Evolutionary conservation across 2,113 vertebrate genomes (phyloP), one percentile per base, ranked within the genome.

Genomic region (Aegypius monachus): DNA sequence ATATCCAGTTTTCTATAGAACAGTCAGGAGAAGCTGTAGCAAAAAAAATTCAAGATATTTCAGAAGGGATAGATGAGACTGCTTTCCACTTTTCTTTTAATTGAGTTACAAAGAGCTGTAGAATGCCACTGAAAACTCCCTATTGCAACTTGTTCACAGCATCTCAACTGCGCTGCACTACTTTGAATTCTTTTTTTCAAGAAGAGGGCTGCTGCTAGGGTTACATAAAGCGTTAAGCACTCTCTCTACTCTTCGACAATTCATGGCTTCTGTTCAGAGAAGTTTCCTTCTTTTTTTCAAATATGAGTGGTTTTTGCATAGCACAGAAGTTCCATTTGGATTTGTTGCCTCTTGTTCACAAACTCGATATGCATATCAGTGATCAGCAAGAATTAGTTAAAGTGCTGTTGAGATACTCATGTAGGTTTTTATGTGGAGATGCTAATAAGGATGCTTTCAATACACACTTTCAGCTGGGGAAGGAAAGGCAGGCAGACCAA

Each of bases 11-110:
- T 95, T 94, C 66, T 66, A 27, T 32, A 88, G 66, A 94, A 73
- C 65, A 58, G 58, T 38, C 68, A 86, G 45, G 38, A 71, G 85
- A 84, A 65, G 8, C 91, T 13, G 26, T 34, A 20, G 47, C 81
- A 94, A 92, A 95, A 97, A 92, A 72, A 95, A 77, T 94, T 98
- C 92, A 66, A 85, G n/a, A 27, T 87, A 92, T 95, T 97, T 98
- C 66, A 91, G 77, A 95, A 96, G 36, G 40, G 56, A 66, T 15
- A 84, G 63, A 95, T 97, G 80, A 95, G 56, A 86, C 38, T 14
- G n/a, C 63, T 95, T 94, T 78, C 90, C 71, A n/a, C 27, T 94
- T 83, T 92, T 88, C 66, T 85, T 55, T 72, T 96, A 96, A 97
- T 74, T 82, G 78, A 96, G 93, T 95, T 94, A 90, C 83, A 96